A percentile compares a stretch with the other conserved stretches of the same genome.
phyloP scores from a whole-genome alignment of 2,888 invertebrate species.

The Pseudococcus viburni region DNA sequence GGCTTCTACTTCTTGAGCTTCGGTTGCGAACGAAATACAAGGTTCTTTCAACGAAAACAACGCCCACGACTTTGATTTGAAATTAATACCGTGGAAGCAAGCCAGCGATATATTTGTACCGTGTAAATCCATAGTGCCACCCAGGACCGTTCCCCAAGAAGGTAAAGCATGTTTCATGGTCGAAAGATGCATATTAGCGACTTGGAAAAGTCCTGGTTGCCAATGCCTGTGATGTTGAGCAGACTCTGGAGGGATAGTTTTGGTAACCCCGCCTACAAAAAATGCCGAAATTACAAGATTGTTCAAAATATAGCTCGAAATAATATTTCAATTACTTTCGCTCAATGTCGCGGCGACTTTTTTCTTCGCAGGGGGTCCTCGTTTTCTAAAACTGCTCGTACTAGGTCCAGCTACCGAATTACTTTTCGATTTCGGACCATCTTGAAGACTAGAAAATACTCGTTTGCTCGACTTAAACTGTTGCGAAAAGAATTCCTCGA shows the following conservation, averaged over 20 bases:
- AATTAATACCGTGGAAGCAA: constrained; percentile 97
- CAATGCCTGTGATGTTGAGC: constrained; percentile 93
- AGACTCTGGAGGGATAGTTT: constrained; percentile 73
- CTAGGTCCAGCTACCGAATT: constrained; percentile 65
- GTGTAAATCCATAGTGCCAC: constrained; percentile 90
- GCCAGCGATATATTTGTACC: constrained; percentile 93
- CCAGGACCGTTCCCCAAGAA: constrained; percentile 81
- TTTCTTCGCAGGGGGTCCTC: constrained; percentile 68
- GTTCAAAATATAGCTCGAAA: no score
- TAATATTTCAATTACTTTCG: constrained; percentile 52
- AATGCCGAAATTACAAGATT: background rate
- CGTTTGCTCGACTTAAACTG: constrained; percentile 96
- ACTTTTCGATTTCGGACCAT: constrained; percentile 61
- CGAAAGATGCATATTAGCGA: constrained; percentile 85
- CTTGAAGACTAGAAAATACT: constrained; percentile 83
- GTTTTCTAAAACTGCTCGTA: constrained; percentile 68
- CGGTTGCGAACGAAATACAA: constrained; percentile 91
- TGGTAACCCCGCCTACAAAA: background rate
- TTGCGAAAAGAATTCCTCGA: constrained; percentile 98
- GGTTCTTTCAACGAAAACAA: constrained; percentile 94
- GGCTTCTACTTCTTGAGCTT: constrained; percentile 84
- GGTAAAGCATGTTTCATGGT: constrained; percentile 72
- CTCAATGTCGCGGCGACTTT: constrained; percentile 65
- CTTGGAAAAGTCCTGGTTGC: constrained; percentile 88
- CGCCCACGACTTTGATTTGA: constrained; percentile 96